A percentile compares a stretch with the other conserved stretches of the same genome.
These are phyloP conservation scores for Monodelphis domestica DNA, from an alignment of 2,797 vertebrate genomes.

Conservation along the genomic window DNA sequence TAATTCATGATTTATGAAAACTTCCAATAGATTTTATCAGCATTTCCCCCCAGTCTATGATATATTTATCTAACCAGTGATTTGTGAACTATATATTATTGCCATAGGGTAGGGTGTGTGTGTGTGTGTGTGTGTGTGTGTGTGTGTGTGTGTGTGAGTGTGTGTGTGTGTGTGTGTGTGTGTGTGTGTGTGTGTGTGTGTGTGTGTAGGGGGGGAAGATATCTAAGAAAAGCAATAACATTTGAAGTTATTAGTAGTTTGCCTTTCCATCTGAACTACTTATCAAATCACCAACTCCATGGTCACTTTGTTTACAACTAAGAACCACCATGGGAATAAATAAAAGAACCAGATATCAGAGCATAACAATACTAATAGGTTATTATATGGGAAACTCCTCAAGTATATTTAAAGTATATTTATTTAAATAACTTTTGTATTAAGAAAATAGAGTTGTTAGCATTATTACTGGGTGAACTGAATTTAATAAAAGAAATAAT, in stretches of 20 bases:
- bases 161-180: too few species aligned
- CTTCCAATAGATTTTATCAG: not conserved
- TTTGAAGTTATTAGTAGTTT: not conserved
- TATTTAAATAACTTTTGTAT: not conserved
- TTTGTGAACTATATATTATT: not conserved
- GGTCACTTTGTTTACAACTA: not conserved
- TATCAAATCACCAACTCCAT: not conserved
- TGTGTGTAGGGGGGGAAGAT: not conserved
- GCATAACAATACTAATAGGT: not conserved
- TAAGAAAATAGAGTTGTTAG: not conserved
- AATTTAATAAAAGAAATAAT: slow-evolving; percentile 15
- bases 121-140: not conserved
- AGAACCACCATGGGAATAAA: not conserved
- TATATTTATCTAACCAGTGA: not conserved
- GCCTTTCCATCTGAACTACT: not conserved
- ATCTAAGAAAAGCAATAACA: not conserved
- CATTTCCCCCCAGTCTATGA: not conserved
- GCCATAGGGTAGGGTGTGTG: not conserved
- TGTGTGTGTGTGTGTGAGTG: not conserved
- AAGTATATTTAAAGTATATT: not conserved
- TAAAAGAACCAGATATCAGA: not conserved
- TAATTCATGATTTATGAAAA: not conserved
- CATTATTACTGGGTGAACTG: not conserved
- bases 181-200: not conserved
- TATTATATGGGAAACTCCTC: not conserved